Evolutionary conservation across 2,888 invertebrate species (phyloP), one percentile per base, ranked within the genome.

Genomic region (Petrolisthes manimaculis): DNA sequence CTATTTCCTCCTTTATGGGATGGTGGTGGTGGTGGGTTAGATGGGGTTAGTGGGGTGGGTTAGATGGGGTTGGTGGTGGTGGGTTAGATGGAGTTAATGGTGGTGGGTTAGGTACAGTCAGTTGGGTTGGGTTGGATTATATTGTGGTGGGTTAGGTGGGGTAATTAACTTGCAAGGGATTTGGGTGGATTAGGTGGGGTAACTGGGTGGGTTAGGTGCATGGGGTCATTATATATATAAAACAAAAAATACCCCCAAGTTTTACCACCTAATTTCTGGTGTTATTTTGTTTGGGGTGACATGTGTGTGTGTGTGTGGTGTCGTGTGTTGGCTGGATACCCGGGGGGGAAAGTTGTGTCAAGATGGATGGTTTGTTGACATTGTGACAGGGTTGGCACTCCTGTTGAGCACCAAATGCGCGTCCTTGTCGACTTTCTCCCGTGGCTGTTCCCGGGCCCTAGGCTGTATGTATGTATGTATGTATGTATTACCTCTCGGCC

Each of bases 351-450:
- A 37, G 37, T 37, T 37, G 37, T 37, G 37, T 37, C 37, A 37
- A 61, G 18, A 18, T 6, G 78, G 55, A 74, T 24, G 67, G 86
- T 71, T 80, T 86, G 86, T 86, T 86, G 86, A 86, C 80, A 80
- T 12, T n/a, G 56, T 5, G 54, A 71, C 14, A 55, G 67, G 55
- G 79, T 86, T 86, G 86, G 86, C 55, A 79, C 37, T 14, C 79
- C 53, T 85, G 85, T n/a, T 75, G 54, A 85, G 6, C 74, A 74
- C 37, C 55, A 55, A 80, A 80, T 74, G 80, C 53, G 55, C 86
- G 86, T 86, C 86, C 86, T 86, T 86, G 86, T 54, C 55, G 80
- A 86, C 86, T 86, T 86, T 86, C 86, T 86, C 86, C 51, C 24
- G 77, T 54, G 21, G 61, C 14, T 77, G 77, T 18, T 18, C 77